Conservation (phyloP, 2,113 vertebrate genomes). For the Neodon shergylaensis region DNA sequence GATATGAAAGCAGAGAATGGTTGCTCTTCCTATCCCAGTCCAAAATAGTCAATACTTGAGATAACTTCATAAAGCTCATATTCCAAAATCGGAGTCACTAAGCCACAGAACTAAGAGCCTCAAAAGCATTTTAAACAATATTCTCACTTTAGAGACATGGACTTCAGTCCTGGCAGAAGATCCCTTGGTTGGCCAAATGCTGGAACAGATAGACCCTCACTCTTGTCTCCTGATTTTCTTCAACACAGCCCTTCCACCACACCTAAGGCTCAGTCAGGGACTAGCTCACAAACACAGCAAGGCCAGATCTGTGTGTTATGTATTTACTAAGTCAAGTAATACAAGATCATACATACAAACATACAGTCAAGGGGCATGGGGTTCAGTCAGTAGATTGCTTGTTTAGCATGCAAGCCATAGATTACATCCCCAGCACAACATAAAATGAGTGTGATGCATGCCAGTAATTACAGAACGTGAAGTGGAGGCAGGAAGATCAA, state of each 20-base stretch:
- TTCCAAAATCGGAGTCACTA: neutral
- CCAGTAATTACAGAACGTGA: neutral
- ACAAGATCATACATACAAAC: neutral
- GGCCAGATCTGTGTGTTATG: neutral
- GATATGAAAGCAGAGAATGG: neutral
- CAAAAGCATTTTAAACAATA: neutral
- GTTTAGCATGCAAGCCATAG: neutral
- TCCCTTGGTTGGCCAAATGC: neutral
- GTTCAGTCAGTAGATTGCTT: neutral
- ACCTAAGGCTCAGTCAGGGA: neutral
- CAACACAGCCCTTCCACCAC: neutral
- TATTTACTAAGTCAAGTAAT: constrained; percentile 22
- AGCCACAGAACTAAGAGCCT: constrained; percentile 4
- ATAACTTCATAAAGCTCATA: constrained; percentile 23
- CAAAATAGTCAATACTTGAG: neutral
- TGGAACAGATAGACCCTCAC: neutral
- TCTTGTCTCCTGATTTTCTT: neutral
- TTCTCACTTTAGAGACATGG: neutral
- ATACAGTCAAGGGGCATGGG: neutral
- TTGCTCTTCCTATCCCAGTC: neutral
- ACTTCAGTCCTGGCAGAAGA: neutral
- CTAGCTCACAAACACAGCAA: neutral
- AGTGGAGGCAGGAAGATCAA: neutral
- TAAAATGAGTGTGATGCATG: neutral
- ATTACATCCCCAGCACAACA: neutral